These are phyloP conservation scores for Parauchenoglanis punctatus DNA, from an alignment of 2,797 vertebrate species.

Conservation along the genomic window DNA sequence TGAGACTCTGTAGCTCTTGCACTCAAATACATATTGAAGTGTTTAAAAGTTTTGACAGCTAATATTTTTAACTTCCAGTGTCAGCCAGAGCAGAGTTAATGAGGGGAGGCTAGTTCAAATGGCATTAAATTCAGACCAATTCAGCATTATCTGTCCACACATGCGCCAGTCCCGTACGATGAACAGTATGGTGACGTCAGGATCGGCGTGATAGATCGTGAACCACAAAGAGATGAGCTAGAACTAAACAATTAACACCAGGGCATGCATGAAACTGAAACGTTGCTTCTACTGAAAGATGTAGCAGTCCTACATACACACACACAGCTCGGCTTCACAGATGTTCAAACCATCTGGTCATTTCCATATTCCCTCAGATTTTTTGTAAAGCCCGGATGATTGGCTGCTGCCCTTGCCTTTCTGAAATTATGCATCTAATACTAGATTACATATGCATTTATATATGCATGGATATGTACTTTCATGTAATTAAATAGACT, in stretches of 20 bases:
- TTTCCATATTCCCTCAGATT: slow-evolving; percentile 47
- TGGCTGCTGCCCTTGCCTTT: slow-evolving; percentile 35
- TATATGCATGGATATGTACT: not conserved
- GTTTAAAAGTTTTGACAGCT: slow-evolving; percentile 38
- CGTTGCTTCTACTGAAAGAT: slow-evolving; percentile 13
- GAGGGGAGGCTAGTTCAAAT: not conserved
- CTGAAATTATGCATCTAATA: slow-evolving; percentile 2
- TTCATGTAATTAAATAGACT: slow-evolving; percentile 3
- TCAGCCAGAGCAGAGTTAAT: slow-evolving; percentile 26
- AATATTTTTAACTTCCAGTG: slow-evolving; percentile 19
- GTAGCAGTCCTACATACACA: slow-evolving; percentile 3
- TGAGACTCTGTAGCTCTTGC: slow-evolving; percentile 36
- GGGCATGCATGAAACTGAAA: slow-evolving; percentile 26
- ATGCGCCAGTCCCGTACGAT: not conserved
- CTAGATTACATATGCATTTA: not conserved
- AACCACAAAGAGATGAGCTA: slow-evolving; percentile 26
- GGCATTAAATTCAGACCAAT: not conserved
- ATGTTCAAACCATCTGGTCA: slow-evolving; percentile 51
- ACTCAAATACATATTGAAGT: slow-evolving; percentile 32
- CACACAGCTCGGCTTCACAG: slow-evolving; percentile 34
- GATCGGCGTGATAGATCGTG: not conserved
- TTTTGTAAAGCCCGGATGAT: slow-evolving; percentile 34
- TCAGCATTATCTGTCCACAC: not conserved
- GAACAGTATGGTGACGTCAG: not conserved
- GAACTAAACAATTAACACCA: slow-evolving; percentile 34